A percentile compares a stretch with the other conserved stretches of the same genome.
phyloP scores from a whole-genome alignment of 1,140 invertebrate species.

The Sipha flava region DNA sequence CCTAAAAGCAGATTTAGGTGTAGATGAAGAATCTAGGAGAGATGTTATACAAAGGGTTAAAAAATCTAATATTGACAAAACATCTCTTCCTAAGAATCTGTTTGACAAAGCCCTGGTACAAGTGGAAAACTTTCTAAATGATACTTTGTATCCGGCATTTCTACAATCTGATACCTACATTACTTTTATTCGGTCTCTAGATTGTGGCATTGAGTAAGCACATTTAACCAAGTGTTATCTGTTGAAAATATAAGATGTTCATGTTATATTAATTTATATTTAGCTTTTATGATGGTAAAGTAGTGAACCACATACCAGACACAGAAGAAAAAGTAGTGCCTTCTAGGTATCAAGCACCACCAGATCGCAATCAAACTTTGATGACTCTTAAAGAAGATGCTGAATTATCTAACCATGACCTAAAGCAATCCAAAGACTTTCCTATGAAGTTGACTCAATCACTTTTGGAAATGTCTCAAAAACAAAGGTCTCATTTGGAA shows the following conservation, averaged over 20 bases:
- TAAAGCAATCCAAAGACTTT: slow-evolving; percentile 18
- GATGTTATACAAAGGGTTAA: slow-evolving; percentile 58
- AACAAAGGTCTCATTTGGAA: slow-evolving; percentile 7
- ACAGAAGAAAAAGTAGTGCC: slow-evolving; percentile 21
- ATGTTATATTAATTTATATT: background rate
- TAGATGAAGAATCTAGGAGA: slow-evolving; percentile 66
- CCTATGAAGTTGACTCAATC: slow-evolving; percentile 16
- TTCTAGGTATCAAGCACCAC: slow-evolving; percentile 4
- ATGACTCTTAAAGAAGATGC: slow-evolving; percentile 19
- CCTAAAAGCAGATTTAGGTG: slow-evolving; percentile 69
- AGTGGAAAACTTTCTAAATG: slow-evolving; percentile 71
- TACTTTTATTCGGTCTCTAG: slow-evolving; percentile 64
- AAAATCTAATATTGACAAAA: slow-evolving; percentile 46
- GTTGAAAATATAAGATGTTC: background rate
- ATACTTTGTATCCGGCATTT: slow-evolving; percentile 83
- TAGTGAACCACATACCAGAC: slow-evolving; percentile 19
- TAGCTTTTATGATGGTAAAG: slow-evolving; percentile 29
- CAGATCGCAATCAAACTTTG: background rate
- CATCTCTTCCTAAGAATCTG: slow-evolving; percentile 42
- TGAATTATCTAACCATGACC: slow-evolving; percentile 14
- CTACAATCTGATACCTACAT: slow-evolving; percentile 84
- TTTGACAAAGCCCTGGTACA: slow-evolving; percentile 63
- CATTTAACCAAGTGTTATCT: background rate
- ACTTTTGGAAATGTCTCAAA: slow-evolving; percentile 25
- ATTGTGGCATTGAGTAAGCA: slow-evolving; percentile 10